Evolutionary conservation across 2,888 invertebrate genomes (phyloP).

Genomic region (Pristionchus entomophagus): DNA sequence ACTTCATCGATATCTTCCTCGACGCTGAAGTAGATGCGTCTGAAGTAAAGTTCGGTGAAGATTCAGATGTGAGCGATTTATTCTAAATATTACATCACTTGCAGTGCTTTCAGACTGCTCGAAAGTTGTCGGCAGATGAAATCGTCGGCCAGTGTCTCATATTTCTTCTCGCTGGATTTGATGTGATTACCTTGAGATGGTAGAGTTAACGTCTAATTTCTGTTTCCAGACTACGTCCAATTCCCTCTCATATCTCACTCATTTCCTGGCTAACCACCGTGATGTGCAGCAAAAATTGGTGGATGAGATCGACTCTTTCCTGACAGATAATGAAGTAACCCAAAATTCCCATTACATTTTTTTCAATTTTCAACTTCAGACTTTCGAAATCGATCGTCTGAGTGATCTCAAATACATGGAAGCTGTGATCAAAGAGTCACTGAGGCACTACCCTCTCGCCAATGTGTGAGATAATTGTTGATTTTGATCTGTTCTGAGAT

Average conservation of each 20-base stretch:
- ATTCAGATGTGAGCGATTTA: not conserved
- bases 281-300: slow-evolving; percentile 57
- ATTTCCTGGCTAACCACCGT: slow-evolving; percentile 57
- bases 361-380: slow-evolving; percentile 6
- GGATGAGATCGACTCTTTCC: slow-evolving; percentile 52
- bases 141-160: slow-evolving; percentile 65
- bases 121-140: slow-evolving; percentile 63
- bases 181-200: slow-evolving; percentile 79
- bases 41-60: not conserved
- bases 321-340: slow-evolving; percentile 50
- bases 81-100: not conserved
- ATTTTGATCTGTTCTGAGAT: not conserved
- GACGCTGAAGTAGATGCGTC: slow-evolving; percentile 57
- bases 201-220: too few relatives aligned
- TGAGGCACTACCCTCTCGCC: slow-evolving; percentile 68
- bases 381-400: slow-evolving; percentile 63
- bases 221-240: slow-evolving; percentile 10
- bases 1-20: slow-evolving; percentile 74
- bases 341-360: not conserved
- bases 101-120: not conserved
- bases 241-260: slow-evolving; percentile 39
- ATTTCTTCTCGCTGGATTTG: slow-evolving; percentile 72
- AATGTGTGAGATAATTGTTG: slow-evolving; percentile 54
- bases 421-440: slow-evolving; percentile 66
- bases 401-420: slow-evolving; percentile 65